These are phyloP conservation scores for Channallabes apus DNA, from an alignment of 2,797 vertebrate genomes.

Conservation along the genomic window DNA sequence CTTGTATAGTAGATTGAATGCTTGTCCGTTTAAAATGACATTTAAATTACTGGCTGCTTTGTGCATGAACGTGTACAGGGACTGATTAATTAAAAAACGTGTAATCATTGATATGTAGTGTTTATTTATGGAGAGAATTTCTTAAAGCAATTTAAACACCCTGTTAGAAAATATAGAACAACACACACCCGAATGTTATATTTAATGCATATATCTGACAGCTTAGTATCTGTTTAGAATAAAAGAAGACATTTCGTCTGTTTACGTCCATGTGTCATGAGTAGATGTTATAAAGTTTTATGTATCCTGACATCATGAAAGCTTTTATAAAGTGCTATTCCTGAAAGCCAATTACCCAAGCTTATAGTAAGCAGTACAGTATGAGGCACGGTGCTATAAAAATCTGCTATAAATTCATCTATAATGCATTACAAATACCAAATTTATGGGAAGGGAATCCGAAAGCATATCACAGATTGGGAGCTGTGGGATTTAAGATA, in stretches of 20 bases:
- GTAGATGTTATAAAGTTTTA: background rate
- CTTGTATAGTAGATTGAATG: background rate
- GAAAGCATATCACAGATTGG: background rate
- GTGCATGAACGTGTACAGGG: background rate
- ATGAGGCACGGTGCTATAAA: background rate
- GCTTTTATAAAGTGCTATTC: background rate
- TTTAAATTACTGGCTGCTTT: background rate
- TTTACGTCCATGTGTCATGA: background rate
- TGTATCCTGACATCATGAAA: conserved; percentile 10
- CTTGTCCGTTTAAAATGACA: no score
- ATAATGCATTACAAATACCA: conserved; percentile 3
- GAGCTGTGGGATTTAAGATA: background rate
- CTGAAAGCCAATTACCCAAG: background rate
- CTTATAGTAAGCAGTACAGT: background rate
- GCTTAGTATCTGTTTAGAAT: background rate
- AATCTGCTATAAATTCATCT: background rate
- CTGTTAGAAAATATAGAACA: background rate
- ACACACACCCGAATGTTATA: background rate
- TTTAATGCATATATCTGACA: background rate
- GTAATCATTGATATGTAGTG: background rate
- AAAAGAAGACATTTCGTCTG: background rate
- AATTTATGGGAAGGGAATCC: background rate
- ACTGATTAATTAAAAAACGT: background rate
- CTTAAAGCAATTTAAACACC: background rate
- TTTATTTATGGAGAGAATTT: background rate